Evolutionary conservation across 2,113 vertebrate genomes (phyloP).

Genomic region (Gadus macrocephalus): DNA sequence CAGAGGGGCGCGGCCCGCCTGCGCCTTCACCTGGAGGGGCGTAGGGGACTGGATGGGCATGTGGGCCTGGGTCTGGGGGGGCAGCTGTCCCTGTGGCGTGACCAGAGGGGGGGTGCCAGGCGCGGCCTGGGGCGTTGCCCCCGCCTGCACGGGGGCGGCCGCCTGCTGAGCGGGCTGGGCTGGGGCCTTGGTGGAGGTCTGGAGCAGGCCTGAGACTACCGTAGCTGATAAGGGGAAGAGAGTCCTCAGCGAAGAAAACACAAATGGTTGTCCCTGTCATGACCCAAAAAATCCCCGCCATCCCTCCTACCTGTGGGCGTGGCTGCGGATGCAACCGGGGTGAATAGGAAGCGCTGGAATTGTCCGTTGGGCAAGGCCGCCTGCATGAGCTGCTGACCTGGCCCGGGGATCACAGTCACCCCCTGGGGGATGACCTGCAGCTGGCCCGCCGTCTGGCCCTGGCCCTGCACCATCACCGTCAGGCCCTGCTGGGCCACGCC

Average conservation of each 20-base stretch:
- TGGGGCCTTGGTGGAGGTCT: constrained; percentile 58
- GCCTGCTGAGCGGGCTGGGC: constrained; percentile 69
- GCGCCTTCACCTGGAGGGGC: constrained; percentile 70
- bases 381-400: constrained; percentile 98
- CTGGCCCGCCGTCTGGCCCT: constrained; percentile 96
- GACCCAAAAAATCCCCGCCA: no score
- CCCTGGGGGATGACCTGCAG: constrained; percentile 96
- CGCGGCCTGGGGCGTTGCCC: constrained; percentile 47
- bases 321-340: constrained; percentile 77
- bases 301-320: constrained; percentile 34
- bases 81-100: constrained; percentile 73
- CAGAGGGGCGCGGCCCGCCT: constrained; percentile 69
- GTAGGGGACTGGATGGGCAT: constrained; percentile 74
- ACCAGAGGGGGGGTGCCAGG: constrained; percentile 55
- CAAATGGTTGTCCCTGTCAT: no score
- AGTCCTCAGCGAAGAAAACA: no score
- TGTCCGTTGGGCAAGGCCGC: constrained; percentile 95
- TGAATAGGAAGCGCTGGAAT: constrained; percentile 96
- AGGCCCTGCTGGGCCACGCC: constrained; percentile 83
- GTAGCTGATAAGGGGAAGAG: constrained; percentile 2
- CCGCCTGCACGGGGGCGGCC: constrained; percentile 66
- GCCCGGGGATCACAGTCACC: constrained; percentile 91
- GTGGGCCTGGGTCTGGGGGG: constrained; percentile 76
- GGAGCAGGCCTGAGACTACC: constrained; percentile 49
- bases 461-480: constrained; percentile 97